phyloP scores from a whole-genome alignment of 2,113 vertebrate species.

The Tinamus guttatus region DNA sequence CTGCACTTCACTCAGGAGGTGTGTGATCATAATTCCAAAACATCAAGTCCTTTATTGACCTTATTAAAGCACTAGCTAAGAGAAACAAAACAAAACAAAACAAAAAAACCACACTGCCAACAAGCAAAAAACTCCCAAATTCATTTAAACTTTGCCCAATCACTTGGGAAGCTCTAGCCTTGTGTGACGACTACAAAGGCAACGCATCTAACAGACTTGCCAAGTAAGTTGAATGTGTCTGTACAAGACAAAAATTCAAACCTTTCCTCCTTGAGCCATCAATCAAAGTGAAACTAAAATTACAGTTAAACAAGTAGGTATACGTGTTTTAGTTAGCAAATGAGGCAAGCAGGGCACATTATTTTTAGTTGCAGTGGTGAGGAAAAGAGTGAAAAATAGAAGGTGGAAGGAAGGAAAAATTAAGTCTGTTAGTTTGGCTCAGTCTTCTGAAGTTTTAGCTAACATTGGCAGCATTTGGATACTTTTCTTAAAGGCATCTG shows the following conservation, averaged over 20 bases:
- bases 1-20: slow-evolving; percentile 54
- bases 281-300: slow-evolving; percentile 65
- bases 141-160: slow-evolving; percentile 27
- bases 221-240: slow-evolving; percentile 30
- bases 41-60: neutral
- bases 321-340: slow-evolving; percentile 52
- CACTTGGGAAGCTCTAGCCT: neutral
- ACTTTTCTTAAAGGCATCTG: neutral
- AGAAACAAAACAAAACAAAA: neutral
- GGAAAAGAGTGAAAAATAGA: slow-evolving; percentile 56
- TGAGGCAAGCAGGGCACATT: slow-evolving; percentile 26
- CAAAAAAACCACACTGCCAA: fast-evolving
- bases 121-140: neutral
- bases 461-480: slow-evolving; percentile 22
- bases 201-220: neutral
- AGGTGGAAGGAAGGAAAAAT: slow-evolving; percentile 49
- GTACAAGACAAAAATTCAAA: slow-evolving; percentile 38
- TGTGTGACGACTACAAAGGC: neutral
- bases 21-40: slow-evolving; percentile 12
- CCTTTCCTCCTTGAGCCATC: slow-evolving; percentile 37
- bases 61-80: neutral
- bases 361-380: slow-evolving; percentile 47
- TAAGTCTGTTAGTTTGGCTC: neutral
- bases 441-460: slow-evolving; percentile 24
- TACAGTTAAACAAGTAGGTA: slow-evolving; percentile 54